Evolutionary conservation across 2,888 invertebrate species (phyloP), one percentile per base, ranked within the genome.

Genomic region (Napeogenes sylphis): DNA sequence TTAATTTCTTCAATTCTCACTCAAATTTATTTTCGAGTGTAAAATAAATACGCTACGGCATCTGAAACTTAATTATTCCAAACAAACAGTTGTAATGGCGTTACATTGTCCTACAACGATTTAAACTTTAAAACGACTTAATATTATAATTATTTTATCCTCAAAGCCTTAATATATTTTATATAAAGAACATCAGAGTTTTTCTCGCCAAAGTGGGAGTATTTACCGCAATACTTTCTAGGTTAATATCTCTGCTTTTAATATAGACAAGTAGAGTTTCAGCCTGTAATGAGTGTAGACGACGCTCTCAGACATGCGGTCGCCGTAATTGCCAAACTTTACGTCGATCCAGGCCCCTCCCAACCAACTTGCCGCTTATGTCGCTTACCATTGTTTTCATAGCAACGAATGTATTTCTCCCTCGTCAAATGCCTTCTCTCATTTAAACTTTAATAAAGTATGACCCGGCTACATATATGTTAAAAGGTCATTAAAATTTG

Each of bases 301-400:
- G 83, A 81, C 84, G 86, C 87, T 87, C 84, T 83, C 83, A 87
- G 88, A 89, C 90, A 87, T 89, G 90, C 87, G 90, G 90, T 88
- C 87, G 84, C 84, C 87, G 82, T 90, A 90, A 90, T 90, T 90
- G 88, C 88, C 89, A 89, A 90, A 90, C 88, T 90, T 90, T 83
- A 83, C 76, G 78, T 77, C 80, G 80, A 76, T 80, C 81, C 79
- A 74, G 79, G 78, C 76, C 76, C 82, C 80, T 77, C 79, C 69
- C 75, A 66, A 66, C 82, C 77, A 78, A 79, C 83, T 85, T 85
- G 86, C 85, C 86, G 83, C 81, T 79, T 81, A 81, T 85, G 86
- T 85, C 86, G 83, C 81, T 79, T 81, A 81, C 84, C 83, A 84
- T 86, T 87, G 87, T 85, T 87, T 85, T 79, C 81, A 81, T 83